Evolutionary conservation across 2,888 invertebrate genomes (phyloP).

Genomic region (Drosophila emarginata): DNA sequence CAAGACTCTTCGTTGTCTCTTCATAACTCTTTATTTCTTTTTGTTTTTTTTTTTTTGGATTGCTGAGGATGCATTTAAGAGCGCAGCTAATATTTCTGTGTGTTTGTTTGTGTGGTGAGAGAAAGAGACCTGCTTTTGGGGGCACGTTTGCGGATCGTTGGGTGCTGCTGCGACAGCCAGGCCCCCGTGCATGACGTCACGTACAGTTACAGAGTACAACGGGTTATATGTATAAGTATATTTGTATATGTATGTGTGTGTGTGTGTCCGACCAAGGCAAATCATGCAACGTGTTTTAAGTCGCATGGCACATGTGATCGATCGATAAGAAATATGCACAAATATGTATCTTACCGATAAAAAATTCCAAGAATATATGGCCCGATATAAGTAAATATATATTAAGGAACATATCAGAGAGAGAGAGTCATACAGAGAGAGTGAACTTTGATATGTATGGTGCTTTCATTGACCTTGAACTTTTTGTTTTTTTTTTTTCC

Average conservation of each 20-base stretch:
- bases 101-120: slow-evolving; percentile 37
- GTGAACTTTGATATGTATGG: slow-evolving; percentile 37
- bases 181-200: slow-evolving; percentile 79
- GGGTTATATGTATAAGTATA: slow-evolving; percentile 19
- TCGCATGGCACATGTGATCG: slow-evolving; percentile 50
- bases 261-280: not conserved
- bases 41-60: not conserved
- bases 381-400: no score
- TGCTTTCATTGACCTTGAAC: slow-evolving; percentile 64
- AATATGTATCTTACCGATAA: slow-evolving; percentile 39
- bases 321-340: slow-evolving; percentile 37
- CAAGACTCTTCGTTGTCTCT: not conserved
- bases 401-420: not conserved
- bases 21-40: slow-evolving; percentile 7
- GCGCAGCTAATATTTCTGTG: slow-evolving; percentile 19
- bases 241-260: not conserved
- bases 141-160: slow-evolving; percentile 56
- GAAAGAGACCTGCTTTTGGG: slow-evolving; percentile 57
- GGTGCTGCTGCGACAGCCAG: slow-evolving; percentile 51
- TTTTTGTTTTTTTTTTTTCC: slow-evolving; percentile 4
- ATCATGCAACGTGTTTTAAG: slow-evolving; percentile 9
- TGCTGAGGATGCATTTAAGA: slow-evolving; percentile 55
- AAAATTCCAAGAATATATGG: slow-evolving; percentile 7
- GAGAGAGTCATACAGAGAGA: slow-evolving; percentile 30
- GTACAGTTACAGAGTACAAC: slow-evolving; percentile 48